Evolutionary conservation across 2,113 vertebrate genomes (phyloP).

Genomic region (Variabilichromis moorii): DNA sequence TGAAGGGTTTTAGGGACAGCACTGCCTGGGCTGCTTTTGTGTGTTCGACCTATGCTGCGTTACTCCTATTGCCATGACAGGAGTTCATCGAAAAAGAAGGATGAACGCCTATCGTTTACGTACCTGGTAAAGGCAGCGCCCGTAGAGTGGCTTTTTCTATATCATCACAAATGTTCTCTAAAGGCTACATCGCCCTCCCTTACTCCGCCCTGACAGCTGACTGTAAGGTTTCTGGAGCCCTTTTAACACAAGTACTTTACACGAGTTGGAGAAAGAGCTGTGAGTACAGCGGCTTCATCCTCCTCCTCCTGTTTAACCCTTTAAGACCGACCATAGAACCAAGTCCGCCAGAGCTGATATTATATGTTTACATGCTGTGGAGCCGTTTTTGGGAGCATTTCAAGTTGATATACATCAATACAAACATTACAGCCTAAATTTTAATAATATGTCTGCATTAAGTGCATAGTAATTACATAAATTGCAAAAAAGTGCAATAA

Average conservation of each 20-base stretch:
- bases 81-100: neutral
- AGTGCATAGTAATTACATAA: no score
- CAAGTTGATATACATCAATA: no score
- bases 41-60: neutral
- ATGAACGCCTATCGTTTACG: neutral
- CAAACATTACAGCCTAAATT: fast-evolving
- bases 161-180: neutral
- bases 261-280: neutral
- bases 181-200: neutral
- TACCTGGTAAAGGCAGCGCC: neutral
- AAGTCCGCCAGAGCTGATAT: no score
- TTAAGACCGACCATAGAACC: no score
- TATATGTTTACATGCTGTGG: no score
- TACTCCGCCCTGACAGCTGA: neutral
- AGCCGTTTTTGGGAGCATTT: no score
- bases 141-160: neutral
- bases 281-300: neutral
- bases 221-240: neutral
- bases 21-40: neutral
- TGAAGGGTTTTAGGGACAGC: neutral
- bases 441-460: no score
- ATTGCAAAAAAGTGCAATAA: no score
- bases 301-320: neutral
- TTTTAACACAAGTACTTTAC: neutral
- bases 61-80: neutral